Evolutionary conservation across 1,140 invertebrate genomes (phyloP), one percentile per base, ranked within the genome.

Genomic region (Maniola jurtina): DNA sequence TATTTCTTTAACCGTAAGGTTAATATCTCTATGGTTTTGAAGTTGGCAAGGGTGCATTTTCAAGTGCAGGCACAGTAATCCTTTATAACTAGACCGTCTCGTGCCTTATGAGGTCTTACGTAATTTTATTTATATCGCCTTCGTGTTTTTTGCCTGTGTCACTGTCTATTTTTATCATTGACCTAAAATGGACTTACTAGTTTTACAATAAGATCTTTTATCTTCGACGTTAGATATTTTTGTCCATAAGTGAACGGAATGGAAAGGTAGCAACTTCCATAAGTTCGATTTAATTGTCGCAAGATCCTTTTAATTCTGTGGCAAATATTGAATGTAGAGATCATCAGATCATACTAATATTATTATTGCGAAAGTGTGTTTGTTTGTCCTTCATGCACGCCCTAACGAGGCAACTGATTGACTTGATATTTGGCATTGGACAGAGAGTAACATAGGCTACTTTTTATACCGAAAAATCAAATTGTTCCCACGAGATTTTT

Each of bases 21-120:
- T 68, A 68, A 63, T 68, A 72, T 72, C 70, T 66, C 52, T 47
- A 38, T 45, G 50, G 40, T 52, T 6, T 11, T 47, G 34, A 52
- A 59, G 72, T 64, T 71, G 50, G 63, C 50, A 68, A 76, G 86
- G 84, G 84, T 89, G 83, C 82, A 88, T 84, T 81, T 75, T 81
- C 70, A 76, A 85, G 84, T 82, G 81, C 76, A 83, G 68, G 73
- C 77, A 73, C 77, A 85, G 85, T 86, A 88, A 88, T 89, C 83
- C 79, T 73, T 72, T 78, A 66, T 80, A 81, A 76, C 75, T 77
- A 75, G 76, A 67, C 77, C 58, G 82, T 87, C 80, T 81, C 80
- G 74, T 81, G 75, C 65, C 64, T 69, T 72, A 61, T 60, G 73
- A 70, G 75, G 69, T 71, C 72, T 77, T 81, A 73, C 76, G 79